phyloP scores from a whole-genome alignment of 2,113 vertebrate genomes.

The Tachycineta bicolor region DNA sequence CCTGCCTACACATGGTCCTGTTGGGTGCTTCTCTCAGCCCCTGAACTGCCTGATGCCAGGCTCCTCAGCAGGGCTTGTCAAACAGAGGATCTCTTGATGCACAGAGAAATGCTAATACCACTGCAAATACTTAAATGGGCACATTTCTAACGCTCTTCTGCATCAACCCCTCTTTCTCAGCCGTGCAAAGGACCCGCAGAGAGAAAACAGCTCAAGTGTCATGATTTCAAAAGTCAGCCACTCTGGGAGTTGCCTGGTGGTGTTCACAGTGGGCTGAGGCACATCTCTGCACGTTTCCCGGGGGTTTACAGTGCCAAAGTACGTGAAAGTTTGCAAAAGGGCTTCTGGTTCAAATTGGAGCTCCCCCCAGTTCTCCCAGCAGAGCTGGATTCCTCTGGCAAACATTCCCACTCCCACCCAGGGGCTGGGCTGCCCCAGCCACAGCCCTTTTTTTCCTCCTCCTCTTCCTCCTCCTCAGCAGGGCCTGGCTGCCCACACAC shows the following conservation, averaged over 20 bases:
- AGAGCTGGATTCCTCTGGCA: neutral
- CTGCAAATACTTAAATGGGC: neutral
- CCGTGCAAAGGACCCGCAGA: neutral
- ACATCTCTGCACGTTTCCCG: neutral
- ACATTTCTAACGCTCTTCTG: neutral
- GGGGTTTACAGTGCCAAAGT: neutral
- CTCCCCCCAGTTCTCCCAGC: neutral
- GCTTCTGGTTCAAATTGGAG: neutral
- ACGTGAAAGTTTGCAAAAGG: neutral
- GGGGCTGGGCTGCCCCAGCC: neutral
- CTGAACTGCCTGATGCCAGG: neutral
- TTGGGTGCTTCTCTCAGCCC: neutral
- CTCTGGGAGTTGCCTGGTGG: neutral
- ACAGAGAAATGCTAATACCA: fast-evolving
- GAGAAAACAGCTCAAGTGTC: neutral
- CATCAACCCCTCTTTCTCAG: neutral
- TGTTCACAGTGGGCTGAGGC: neutral
- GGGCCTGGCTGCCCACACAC: neutral
- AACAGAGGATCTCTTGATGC: neutral
- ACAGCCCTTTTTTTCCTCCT: neutral
- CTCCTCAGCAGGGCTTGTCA: neutral
- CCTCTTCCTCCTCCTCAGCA: neutral
- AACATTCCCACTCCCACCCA: neutral
- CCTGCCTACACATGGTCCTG: neutral
- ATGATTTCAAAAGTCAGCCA: neutral